Evolutionary conservation across 1,140 invertebrate species (phyloP).

Genomic region (Hyles vespertilio): DNA sequence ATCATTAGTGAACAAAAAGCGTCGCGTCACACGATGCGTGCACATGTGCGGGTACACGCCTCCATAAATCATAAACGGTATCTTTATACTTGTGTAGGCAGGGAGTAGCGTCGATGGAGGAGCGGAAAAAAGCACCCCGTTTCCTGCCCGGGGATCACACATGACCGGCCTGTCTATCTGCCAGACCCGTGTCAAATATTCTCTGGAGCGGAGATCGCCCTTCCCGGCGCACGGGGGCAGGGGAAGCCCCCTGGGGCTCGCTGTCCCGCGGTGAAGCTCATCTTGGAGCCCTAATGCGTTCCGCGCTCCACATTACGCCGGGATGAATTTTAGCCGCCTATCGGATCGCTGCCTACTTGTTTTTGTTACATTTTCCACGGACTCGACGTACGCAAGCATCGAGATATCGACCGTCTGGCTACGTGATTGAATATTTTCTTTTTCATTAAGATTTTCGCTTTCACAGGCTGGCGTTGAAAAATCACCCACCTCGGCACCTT

Average conservation of each 20-base stretch:
- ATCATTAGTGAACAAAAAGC: constrained; percentile 55
- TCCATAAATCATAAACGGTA: constrained; percentile 66
- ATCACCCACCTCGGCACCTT: constrained; percentile 64
- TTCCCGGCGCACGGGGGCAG: constrained; percentile 43
- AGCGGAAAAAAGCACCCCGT: constrained; percentile 68
- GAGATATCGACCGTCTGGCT: constrained; percentile 13
- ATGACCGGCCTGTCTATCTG: constrained; percentile 74
- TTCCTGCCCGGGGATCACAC: constrained; percentile 72
- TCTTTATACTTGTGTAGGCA: constrained; percentile 55
- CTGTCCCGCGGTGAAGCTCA: constrained; percentile 73
- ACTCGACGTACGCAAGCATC: not conserved
- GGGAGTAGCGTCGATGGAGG: constrained; percentile 58
- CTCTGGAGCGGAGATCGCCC: constrained; percentile 71
- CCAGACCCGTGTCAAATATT: constrained; percentile 76
- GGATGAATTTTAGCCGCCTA: constrained; percentile 61
- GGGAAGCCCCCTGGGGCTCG: constrained; percentile 62
- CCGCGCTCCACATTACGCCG: constrained; percentile 46
- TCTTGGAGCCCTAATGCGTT: constrained; percentile 72
- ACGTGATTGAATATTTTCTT: constrained; percentile 61
- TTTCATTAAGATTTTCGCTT: constrained; percentile 69
- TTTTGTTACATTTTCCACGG: constrained; percentile 22
- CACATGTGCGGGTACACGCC: constrained; percentile 58
- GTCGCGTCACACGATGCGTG: constrained; percentile 47
- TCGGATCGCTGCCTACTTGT: constrained; percentile 26
- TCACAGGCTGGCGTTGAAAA: constrained; percentile 56